Evolutionary conservation across 2,888 invertebrate species (phyloP).

Genomic region (Biston stratarius): DNA sequence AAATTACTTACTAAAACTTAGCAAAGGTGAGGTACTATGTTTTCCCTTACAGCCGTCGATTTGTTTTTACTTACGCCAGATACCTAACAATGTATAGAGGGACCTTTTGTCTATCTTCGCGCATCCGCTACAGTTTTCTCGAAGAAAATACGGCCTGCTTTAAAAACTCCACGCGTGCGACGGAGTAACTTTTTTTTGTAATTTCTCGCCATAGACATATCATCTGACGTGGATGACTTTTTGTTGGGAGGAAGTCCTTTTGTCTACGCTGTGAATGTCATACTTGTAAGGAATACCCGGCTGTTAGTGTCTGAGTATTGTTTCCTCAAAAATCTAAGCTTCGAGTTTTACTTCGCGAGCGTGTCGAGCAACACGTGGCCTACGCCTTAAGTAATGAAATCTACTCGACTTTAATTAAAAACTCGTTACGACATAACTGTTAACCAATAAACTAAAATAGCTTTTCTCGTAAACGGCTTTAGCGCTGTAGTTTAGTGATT

Average conservation of each 20-base stretch:
- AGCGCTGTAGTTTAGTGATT: slow-evolving; percentile 58
- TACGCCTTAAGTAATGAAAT: slow-evolving; percentile 76
- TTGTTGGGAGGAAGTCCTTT: slow-evolving; percentile 83
- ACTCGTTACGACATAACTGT: slow-evolving; percentile 63
- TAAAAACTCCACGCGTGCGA: slow-evolving; percentile 75
- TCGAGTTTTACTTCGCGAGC: slow-evolving; percentile 66
- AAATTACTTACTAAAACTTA: not conserved
- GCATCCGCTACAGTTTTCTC: slow-evolving; percentile 81
- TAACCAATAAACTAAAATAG: slow-evolving; percentile 66
- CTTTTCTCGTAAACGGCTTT: slow-evolving; percentile 59
- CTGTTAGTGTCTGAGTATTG: slow-evolving; percentile 75
- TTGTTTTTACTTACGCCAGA: slow-evolving; percentile 73
- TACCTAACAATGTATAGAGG: slow-evolving; percentile 79
- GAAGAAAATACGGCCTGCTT: slow-evolving; percentile 77
- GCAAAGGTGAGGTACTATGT: not conserved
- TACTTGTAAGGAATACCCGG: slow-evolving; percentile 82
- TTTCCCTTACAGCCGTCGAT: slow-evolving; percentile 1
- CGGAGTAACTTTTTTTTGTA: slow-evolving; percentile 77
- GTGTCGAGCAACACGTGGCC: slow-evolving; percentile 76
- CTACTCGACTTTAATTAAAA: slow-evolving; percentile 72
- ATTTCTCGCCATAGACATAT: slow-evolving; percentile 85
- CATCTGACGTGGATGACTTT: slow-evolving; percentile 85
- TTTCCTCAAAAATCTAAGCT: slow-evolving; percentile 78
- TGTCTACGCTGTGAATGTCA: slow-evolving; percentile 83
- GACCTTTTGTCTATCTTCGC: slow-evolving; percentile 79